Conservation (phyloP, 2,797 vertebrate species). For the Eutrigla gurnardus region DNA sequence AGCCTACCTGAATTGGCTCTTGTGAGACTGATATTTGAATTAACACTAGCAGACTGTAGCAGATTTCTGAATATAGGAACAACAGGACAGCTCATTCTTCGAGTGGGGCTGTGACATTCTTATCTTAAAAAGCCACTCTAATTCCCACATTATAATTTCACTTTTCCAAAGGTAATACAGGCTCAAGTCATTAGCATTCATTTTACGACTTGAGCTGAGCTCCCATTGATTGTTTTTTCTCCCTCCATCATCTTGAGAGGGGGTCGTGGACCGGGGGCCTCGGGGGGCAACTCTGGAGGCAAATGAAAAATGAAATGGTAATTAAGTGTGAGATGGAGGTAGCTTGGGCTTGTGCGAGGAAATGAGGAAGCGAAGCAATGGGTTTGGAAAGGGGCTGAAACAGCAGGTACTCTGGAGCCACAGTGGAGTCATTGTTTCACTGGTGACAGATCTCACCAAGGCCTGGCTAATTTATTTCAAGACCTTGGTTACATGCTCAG, state of each 20-base stretch:
- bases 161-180: conserved; percentile 45
- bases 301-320: conserved; percentile 76
- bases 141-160: conserved; percentile 34
- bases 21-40: not conserved
- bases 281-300: conserved; percentile 48
- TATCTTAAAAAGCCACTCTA: conserved; percentile 32
- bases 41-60: not conserved
- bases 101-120: conserved; percentile 8
- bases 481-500: conserved; percentile 51
- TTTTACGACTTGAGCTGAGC: conserved; percentile 42
- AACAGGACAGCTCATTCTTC: conserved; percentile 4
- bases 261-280: conserved; percentile 18
- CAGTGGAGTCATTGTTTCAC: conserved; percentile 59
- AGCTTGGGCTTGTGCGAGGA: conserved; percentile 34
- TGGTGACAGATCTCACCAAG: conserved; percentile 77
- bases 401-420: conserved; percentile 28
- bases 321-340: conserved; percentile 67
- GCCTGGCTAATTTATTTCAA: conserved; percentile 84
- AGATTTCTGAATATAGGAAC: not conserved
- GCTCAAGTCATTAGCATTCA: conserved; percentile 60
- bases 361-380: conserved; percentile 47
- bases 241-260: conserved; percentile 42
- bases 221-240: conserved; percentile 57
- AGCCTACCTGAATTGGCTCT: not conserved
- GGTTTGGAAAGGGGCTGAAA: conserved; percentile 39